These are phyloP conservation scores for Sarcophaga carnaria DNA, from an alignment of 2,888 invertebrate species.

Conservation along the genomic window DNA sequence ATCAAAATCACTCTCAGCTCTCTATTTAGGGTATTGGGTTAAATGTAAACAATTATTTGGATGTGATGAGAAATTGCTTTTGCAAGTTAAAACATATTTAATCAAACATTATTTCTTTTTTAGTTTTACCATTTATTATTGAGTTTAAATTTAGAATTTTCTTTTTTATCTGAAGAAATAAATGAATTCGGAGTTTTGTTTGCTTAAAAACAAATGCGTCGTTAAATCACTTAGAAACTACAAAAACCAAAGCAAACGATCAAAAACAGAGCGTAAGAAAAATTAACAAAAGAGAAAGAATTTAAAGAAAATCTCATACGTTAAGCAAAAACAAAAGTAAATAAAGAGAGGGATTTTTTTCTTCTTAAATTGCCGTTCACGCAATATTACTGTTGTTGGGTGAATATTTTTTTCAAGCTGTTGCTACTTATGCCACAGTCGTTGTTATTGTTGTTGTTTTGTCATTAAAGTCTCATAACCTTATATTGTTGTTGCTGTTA, in stretches of 20 bases:
- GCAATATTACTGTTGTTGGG: conserved; percentile 17
- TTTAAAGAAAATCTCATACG: conserved; percentile 22
- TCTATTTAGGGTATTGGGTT: background rate
- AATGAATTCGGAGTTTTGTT: background rate
- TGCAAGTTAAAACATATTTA: conserved; percentile 1
- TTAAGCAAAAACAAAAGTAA: conserved; percentile 8
- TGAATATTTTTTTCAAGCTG: conserved; percentile 18
- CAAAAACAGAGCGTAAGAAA: background rate
- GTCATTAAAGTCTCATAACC: background rate
- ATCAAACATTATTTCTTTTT: background rate
- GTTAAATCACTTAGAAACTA: background rate
- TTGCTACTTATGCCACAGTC: conserved; percentile 3
- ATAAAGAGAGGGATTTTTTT: conserved; percentile 15
- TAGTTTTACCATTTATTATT: background rate
- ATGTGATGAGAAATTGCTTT: background rate
- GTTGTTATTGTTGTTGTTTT: conserved; percentile 29
- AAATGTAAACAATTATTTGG: background rate
- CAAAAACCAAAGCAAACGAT: background rate
- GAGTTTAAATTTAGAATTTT: background rate
- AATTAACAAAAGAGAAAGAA: background rate
- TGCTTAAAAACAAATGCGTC: background rate
- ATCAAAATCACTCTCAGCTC: background rate
- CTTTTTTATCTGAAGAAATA: background rate
- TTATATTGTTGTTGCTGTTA: conserved; percentile 15
- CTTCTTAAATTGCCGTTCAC: conserved; percentile 26